Base-by-base conservation (phyloP, 2,888 invertebrate species). In the Spilarctia lutea region DNA sequence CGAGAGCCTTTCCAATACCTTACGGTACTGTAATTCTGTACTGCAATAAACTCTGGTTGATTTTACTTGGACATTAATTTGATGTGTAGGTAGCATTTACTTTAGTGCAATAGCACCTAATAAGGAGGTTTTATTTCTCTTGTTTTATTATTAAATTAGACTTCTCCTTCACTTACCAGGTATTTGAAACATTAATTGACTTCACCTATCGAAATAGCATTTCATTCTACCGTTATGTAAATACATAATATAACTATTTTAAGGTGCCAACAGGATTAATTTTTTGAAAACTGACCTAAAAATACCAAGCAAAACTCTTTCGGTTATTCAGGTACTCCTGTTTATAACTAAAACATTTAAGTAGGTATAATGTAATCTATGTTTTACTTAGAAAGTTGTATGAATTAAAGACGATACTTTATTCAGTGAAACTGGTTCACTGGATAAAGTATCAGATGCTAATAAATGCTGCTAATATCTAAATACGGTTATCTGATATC, bases 11-110 rank as follows among this genome's bases (percentile, higher is more conserved):
- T 75, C 68, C 60, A 52, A 52, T 75, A 48, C 63, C 68, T 68
- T 71, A 63, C 52, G 35, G 67, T 45, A 35, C 35, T 66, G 71
- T 66, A 73, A 68, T 68, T 68, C 45, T 48, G 27, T 52, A 42
- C 30, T 60, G 39, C 20, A 60, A 68, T 68, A 68, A 10, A 45
- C 45, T 45, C 6, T 24, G 30, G 10, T 20, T 24, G 33, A 68
- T 20, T 48, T 48, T 33, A 68, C 48, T 48, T 68, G 2, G 33
- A 68, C 24, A 48, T 48, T 2, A 3, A 48, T 11, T 48, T 33
- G 7, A 33, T 68, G 6, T 48, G 48, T 24, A 48, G 20, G 30
- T n/a, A 30, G 63, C 30, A 63, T 30, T 63, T 63, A 63, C 63
- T 63, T 30, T 16, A 63, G 30, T 63, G 3, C 63, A 30, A 63